Conservation (phyloP, 2,113 vertebrate genomes). For the Anser cygnoides region DNA sequence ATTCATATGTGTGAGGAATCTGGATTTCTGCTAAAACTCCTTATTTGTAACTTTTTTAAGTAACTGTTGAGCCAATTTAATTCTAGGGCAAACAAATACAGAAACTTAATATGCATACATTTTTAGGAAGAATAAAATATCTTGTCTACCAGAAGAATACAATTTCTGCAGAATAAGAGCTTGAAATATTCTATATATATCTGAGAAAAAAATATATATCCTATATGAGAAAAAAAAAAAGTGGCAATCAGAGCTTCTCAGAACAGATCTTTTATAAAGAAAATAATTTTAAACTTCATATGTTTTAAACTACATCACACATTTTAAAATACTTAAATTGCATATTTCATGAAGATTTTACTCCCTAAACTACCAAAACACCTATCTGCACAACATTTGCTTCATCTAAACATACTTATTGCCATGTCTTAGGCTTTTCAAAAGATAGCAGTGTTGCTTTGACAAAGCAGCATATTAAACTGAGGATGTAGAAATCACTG, state of each 20-base stretch:
- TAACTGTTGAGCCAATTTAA: neutral
- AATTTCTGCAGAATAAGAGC: neutral
- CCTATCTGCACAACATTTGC: neutral
- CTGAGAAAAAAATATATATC: neutral
- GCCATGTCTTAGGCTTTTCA: neutral
- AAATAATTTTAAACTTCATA: neutral
- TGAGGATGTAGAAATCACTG: neutral
- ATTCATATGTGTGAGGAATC: neutral
- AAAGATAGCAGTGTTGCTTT: neutral
- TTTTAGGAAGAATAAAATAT: neutral
- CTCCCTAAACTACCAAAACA: neutral
- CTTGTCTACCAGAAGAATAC: neutral
- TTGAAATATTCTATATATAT: neutral
- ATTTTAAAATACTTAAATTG: neutral
- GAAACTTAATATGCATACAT: neutral
- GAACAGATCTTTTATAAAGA: neutral
- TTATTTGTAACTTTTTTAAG: neutral
- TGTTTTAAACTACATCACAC: neutral
- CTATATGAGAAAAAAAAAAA: neutral
- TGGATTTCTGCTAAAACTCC: neutral
- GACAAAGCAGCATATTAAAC: neutral
- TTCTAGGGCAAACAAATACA: neutral
- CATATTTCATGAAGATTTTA: neutral
- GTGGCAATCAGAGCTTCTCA: neutral
- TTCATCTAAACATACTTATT: neutral